Evolutionary conservation across 2,888 invertebrate species (phyloP).

Genomic region (Tenthredo livida): DNA sequence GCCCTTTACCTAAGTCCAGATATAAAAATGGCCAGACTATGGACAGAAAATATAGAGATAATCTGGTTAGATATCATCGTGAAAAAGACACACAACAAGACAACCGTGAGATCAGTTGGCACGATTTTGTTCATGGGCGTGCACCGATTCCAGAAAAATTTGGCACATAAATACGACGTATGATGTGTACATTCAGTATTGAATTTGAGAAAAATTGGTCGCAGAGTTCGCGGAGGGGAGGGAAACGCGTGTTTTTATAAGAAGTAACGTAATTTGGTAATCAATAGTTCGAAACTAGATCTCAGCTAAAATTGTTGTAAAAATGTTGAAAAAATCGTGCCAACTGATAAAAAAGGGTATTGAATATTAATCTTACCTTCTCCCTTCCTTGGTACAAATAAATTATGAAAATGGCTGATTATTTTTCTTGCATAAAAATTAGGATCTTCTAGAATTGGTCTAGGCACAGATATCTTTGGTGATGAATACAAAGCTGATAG

Average conservation of each 20-base stretch:
- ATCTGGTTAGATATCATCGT: conserved; percentile 22
- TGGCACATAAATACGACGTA: background rate
- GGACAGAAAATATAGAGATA: conserved; percentile 78
- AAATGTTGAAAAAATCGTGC: too few species aligned
- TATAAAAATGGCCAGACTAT: conserved; percentile 95
- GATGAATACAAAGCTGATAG: conserved; percentile 91
- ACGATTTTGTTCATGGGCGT: background rate
- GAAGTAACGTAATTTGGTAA: too few species aligned
- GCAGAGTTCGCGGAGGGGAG: too few species aligned
- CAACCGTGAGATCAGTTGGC: conserved; percentile 44
- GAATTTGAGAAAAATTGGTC: background rate
- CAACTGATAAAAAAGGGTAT: conserved; percentile 31
- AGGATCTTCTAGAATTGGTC: conserved; percentile 93
- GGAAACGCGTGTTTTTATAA: too few species aligned
- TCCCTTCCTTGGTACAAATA: conserved; percentile 95
- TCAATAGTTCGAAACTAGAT: too few species aligned
- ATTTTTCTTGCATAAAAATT: conserved; percentile 95
- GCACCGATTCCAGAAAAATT: background rate
- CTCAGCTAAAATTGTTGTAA: too few species aligned
- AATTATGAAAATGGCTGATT: conserved; percentile 94
- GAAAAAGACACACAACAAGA: background rate
- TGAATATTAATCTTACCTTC: conserved; percentile 84
- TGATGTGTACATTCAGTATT: background rate
- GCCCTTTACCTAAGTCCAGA: conserved; percentile 88
- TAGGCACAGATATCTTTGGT: conserved; percentile 93